These are phyloP conservation scores for Goniozus legneri DNA, from an alignment of 1,140 invertebrate species.

Conservation along the genomic window DNA sequence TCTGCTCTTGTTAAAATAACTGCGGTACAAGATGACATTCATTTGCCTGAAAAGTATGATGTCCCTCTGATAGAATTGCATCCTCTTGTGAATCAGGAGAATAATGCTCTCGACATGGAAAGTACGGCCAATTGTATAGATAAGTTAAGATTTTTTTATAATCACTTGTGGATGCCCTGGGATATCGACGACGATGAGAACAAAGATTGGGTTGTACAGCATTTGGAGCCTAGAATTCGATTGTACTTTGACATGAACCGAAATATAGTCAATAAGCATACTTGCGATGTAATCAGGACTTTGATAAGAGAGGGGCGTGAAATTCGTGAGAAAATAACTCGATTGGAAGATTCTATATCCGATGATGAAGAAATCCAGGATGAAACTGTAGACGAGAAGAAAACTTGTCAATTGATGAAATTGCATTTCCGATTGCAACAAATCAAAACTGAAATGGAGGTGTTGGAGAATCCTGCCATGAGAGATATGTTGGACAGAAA, in stretches of 20 bases:
- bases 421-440: constrained; percentile 58
- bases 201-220: constrained; percentile 55
- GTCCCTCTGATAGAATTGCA: constrained; percentile 59
- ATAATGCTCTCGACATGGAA: constrained; percentile 54
- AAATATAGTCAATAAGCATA: constrained; percentile 48
- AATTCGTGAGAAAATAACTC: constrained; percentile 52
- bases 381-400: constrained; percentile 35
- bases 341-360: constrained; percentile 50
- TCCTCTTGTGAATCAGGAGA: constrained; percentile 58
- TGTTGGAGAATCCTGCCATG: constrained; percentile 60
- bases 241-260: constrained; percentile 61
- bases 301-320: constrained; percentile 57
- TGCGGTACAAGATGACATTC: constrained; percentile 61
- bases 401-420: constrained; percentile 53
- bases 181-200: constrained; percentile 60
- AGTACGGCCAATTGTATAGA: constrained; percentile 45
- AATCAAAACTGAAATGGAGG: constrained; percentile 61
- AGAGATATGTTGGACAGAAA: constrained; percentile 49
- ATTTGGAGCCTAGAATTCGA: constrained; percentile 58
- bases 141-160: constrained; percentile 58
- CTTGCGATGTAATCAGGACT: constrained; percentile 56
- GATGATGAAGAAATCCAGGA: constrained; percentile 42
- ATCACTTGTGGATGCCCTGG: constrained; percentile 64
- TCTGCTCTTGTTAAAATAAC: constrained; percentile 55
- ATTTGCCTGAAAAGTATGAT: constrained; percentile 57